Base-by-base conservation (phyloP, 2,113 vertebrate species). In the Paralichthys olivaceus region DNA sequence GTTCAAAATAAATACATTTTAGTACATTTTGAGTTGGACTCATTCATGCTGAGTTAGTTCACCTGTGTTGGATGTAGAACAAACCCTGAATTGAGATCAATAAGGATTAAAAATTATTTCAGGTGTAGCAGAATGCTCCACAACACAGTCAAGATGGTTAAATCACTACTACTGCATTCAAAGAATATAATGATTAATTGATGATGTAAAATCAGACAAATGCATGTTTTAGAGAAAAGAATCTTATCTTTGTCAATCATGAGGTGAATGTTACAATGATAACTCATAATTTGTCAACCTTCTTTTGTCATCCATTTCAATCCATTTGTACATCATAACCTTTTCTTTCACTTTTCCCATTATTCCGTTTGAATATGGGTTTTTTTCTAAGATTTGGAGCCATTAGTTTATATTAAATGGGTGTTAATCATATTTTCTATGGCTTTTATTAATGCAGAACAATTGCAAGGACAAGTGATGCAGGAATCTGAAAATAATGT, bases 51-150 rank as follows among this genome's bases (percentile, higher is more conserved):
- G 32, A 75, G 65, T 34, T 34, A 34, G 32, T 34, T 34, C 32
- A 7, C 8, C 9, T 7, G 7, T 34, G 32, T 37, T 26, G 68
- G 75, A 8, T 53, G 20, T n/a, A 68, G 66, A 72, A 57, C 60
- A 78, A 90, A 62, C 73, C 84, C 78, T 76, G 63, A 86, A 69
- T 81, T 22, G 2, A 61, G 81, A 88, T 84, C 85, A 82, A 64
- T 79, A 29, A 74, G 56, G 14, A 43, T 56, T 1, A n/a, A 11
- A 29, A 40, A 32, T 56, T 40, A 25, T 74, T 55, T 66, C 47
- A 61, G 9, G 5, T 17, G 37, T 0, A 22, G 40, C 11, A 53
- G 5, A 53, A 3, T 5, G 59, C 7, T 23, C 19, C 19, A 19
- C 47, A 51, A 7, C 19, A 17, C 40, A n/a, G 22, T 64, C 23